A percentile compares a stretch with the other conserved stretches of the same genome.
These are phyloP conservation scores for Xerus rutilus DNA, from an alignment of 2,797 vertebrate genomes.

Conservation along the genomic window DNA sequence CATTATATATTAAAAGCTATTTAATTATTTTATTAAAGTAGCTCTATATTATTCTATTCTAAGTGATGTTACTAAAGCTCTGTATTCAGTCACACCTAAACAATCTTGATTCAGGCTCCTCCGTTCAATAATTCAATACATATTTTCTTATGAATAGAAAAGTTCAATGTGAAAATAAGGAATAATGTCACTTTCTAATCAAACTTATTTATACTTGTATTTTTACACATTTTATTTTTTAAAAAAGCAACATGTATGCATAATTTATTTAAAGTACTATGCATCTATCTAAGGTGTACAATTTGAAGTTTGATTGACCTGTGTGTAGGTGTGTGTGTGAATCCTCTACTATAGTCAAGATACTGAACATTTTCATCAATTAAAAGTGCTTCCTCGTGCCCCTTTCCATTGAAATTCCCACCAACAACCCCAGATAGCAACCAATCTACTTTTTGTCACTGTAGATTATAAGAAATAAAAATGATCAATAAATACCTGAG, in stretches of 20 bases:
- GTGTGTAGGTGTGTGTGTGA: neutral
- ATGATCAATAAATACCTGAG: neutral
- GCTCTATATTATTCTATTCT: neutral
- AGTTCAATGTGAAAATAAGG: neutral
- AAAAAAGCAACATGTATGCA: neutral
- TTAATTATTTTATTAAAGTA: neutral
- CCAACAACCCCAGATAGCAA: neutral
- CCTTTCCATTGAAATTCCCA: neutral
- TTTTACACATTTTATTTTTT: neutral
- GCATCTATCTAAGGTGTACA: neutral
- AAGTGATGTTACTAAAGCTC: neutral
- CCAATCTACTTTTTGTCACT: neutral
- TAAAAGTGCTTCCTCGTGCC: neutral
- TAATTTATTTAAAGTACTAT: neutral
- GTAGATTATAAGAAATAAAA: neutral
- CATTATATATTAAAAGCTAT: neutral
- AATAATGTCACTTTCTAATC: neutral
- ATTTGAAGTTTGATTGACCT: neutral
- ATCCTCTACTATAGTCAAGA: neutral
- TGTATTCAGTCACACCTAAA: neutral
- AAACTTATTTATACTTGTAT: neutral
- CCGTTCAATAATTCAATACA: neutral
- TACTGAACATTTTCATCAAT: neutral
- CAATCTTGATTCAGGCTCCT: neutral
- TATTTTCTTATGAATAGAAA: neutral